Evolutionary conservation across 2,888 invertebrate species (phyloP).

Genomic region (Synergus gifuensis): DNA sequence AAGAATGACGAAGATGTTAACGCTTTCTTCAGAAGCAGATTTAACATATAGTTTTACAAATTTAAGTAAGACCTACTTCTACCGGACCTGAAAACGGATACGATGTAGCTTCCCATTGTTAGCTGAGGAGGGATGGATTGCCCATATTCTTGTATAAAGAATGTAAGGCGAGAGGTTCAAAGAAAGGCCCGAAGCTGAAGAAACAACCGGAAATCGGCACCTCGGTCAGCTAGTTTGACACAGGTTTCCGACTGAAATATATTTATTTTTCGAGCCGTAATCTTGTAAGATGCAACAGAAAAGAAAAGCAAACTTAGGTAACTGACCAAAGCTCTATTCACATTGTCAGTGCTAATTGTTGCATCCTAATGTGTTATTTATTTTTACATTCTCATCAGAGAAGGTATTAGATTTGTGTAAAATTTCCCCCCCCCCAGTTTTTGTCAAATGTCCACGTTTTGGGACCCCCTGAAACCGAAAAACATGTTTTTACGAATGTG

Average conservation of each 20-base stretch:
- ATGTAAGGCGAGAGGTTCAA: conserved; percentile 54
- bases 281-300: conserved; percentile 15
- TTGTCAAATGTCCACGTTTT: too few relatives aligned
- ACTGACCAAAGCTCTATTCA: conserved; percentile 11
- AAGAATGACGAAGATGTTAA: neutral
- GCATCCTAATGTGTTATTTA: neutral
- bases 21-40: conserved; percentile 7
- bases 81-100: conserved; percentile 17
- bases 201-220: conserved; percentile 57
- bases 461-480: too few relatives aligned
- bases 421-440: too few relatives aligned
- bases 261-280: conserved; percentile 35
- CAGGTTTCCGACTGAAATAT: conserved; percentile 35
- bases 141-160: conserved; percentile 27
- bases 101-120: conserved; percentile 32
- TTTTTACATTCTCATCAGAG: too few relatives aligned
- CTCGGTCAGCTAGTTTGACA: conserved; percentile 47
- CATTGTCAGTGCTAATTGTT: conserved; percentile 20
- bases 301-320: conserved; percentile 25
- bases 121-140: conserved; percentile 26
- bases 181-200: conserved; percentile 51
- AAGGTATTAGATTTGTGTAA: too few relatives aligned
- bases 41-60: conserved; percentile 20
- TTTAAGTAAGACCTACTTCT: conserved; percentile 8
- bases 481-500: too few relatives aligned